Evolutionary conservation across 2,113 vertebrate species (phyloP).

Genomic region (Aspiorhynchus laticeps): DNA sequence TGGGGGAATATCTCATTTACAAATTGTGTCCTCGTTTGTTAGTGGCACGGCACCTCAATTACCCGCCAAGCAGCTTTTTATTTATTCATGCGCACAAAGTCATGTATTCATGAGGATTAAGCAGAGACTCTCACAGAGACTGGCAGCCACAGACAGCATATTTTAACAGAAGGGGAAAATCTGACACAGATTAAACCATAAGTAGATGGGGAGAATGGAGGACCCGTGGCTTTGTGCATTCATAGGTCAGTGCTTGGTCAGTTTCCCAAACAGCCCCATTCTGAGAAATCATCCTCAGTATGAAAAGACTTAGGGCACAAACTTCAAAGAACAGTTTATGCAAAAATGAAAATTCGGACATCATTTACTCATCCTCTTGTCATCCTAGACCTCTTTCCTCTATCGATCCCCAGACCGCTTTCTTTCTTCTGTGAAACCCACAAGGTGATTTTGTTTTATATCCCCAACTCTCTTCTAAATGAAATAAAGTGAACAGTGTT

Average conservation of each 20-base stretch:
- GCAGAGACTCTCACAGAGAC: slow-evolving; percentile 75
- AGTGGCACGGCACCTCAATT: slow-evolving; percentile 79
- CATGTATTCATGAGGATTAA: slow-evolving; percentile 84
- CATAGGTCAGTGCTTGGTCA: slow-evolving; percentile 71
- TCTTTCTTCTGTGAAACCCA: not conserved
- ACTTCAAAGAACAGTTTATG: not conserved
- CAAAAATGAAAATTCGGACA: not conserved
- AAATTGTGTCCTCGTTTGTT: slow-evolving; percentile 79
- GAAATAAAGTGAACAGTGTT: slow-evolving; percentile 35
- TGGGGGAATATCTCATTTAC: slow-evolving; percentile 72
- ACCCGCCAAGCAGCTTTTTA: slow-evolving; percentile 79
- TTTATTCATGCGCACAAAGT: slow-evolving; percentile 84
- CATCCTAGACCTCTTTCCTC: not conserved
- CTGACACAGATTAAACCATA: slow-evolving; percentile 72
- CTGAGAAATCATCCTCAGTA: slow-evolving; percentile 49
- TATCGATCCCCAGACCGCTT: not conserved
- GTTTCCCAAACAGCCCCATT: slow-evolving; percentile 65
- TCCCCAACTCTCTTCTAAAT: not conserved
- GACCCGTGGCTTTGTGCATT: slow-evolving; percentile 63
- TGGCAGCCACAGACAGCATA: slow-evolving; percentile 79
- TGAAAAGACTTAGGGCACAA: not conserved
- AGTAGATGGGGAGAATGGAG: slow-evolving; percentile 66
- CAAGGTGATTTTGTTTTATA: not conserved
- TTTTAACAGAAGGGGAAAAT: slow-evolving; percentile 77
- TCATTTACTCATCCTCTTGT: not conserved